Base-by-base conservation (phyloP, 2,113 vertebrate genomes). In the Tor tambroides region DNA sequence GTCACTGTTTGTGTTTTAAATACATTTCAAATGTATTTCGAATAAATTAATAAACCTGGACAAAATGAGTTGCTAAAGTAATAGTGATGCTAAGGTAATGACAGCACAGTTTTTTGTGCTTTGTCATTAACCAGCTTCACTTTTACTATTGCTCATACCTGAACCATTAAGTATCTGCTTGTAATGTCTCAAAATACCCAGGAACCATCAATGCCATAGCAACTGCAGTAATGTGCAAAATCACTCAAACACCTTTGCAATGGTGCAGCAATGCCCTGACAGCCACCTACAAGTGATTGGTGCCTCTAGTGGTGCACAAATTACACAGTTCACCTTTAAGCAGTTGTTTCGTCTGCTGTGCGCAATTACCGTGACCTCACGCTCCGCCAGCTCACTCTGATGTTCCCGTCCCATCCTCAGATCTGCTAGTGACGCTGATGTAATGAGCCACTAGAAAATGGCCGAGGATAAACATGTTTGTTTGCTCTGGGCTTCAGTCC, bases 371-470 rank as follows among this genome's bases (percentile, higher is more conserved):
- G 65, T 32, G 78, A 78, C 87, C 87, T 82, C 11, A 85, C 19
- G 74, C 74, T 81, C 69, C 86, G 89, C 86, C 76, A 88, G 90
- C 91, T 83, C 84, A 82, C 80, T 85, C 88, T 89, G 87, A 89
- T 90, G 89, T 81, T 88, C 86, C 83, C 5, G 6, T 89, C 17
- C 86, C 87, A 72, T 67, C 86, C 54, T 71, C 67, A 71, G 32
- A 35, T 71, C 32, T 71, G 67, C 19, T 35, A 71, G 67, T 38
- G 14, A 86, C 84, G 86, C 89, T 89, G 90, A 92, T 90, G 91
- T 92, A 94, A 92, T 93, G 87, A 92, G 82, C 43, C 72, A 67
- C 69, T 74, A 28, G 51, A 75, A 85, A 91, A 90, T 90, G 87
- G 85, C 89, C 85, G 91, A 87, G 87, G 71, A 89, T 83, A 84